Evolutionary conservation across 2,113 vertebrate genomes (phyloP), one percentile per base, ranked within the genome.

Genomic region (Sakesphorus luctuosus): DNA sequence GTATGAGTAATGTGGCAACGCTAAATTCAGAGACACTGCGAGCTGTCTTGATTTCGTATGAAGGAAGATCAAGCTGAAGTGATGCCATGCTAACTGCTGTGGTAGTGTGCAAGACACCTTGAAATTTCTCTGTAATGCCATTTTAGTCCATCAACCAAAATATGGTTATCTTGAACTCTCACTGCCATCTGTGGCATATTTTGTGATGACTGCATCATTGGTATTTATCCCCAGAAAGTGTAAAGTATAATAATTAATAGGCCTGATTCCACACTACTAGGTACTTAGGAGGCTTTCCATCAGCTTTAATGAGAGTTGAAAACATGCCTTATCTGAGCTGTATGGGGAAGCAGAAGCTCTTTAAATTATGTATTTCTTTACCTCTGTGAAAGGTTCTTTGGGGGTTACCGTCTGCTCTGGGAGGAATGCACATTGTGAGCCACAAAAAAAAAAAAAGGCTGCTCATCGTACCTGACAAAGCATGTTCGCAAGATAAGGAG

Each of bases 131-230:
- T 52, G 62, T n/a, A 74, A 90, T 55, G 28, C 17, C 21, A 49
- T 92, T 96, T 96, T 84, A 59, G 90, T 96, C 72, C 75, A 74
- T 77, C 79, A 89, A 56, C 61, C 28, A 59, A 89, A 86, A 93
- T 81, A n/a, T 78, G 92, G 68, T 83, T 76, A 52, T 80, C 62
- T 59, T n/a, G 44, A 75, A 28, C 69, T 56, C 82, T 95, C 61
- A 36, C 12, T 44, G 40, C 23, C 0, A 3, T 67, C 10, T 52
- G 21, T 52, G 47, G 44, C 63, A 13, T 72, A 53, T 61, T 86
- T 90, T 74, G 61, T 72, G 56, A 74, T 83, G 55, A 65, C 29
- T 84, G 59, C 35, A 85, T 63, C 74, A 80, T 11, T 71, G 33
- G 29, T 83, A 31, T 17, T 9, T 77, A 90, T 75, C 33, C 71